phyloP scores from a whole-genome alignment of 2,888 invertebrate genomes.

The Deladenus siricidicola region DNA sequence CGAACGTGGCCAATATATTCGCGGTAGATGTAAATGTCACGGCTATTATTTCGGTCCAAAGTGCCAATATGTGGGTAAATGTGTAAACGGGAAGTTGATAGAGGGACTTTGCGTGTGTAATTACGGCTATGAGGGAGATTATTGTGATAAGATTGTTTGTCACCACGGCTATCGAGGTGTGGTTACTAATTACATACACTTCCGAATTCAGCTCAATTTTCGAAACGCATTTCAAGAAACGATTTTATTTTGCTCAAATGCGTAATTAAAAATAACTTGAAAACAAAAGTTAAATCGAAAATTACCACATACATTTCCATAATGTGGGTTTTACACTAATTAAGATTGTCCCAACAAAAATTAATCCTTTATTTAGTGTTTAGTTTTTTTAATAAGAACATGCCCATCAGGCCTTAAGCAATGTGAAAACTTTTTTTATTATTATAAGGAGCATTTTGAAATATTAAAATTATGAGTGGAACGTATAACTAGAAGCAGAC shows the following conservation, averaged over 20 bases:
- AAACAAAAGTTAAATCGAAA: background rate
- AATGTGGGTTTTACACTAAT: too few relatives aligned
- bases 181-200: conserved; percentile 15
- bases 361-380: too few relatives aligned
- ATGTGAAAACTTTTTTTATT: too few relatives aligned
- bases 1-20: conserved; percentile 43
- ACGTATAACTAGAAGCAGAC: too few relatives aligned
- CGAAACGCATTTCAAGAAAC: background rate
- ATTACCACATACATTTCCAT: too few relatives aligned
- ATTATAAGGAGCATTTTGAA: too few relatives aligned
- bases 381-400: too few relatives aligned
- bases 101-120: conserved; percentile 44
- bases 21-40: conserved; percentile 39
- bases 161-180: conserved; percentile 39
- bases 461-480: too few relatives aligned
- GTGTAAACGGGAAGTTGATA: conserved; percentile 35
- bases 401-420: too few relatives aligned
- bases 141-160: conserved; percentile 44
- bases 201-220: background rate
- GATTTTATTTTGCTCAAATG: background rate
- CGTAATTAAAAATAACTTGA: background rate
- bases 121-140: conserved; percentile 45
- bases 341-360: too few relatives aligned
- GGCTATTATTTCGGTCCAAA: conserved; percentile 45
- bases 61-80: conserved; percentile 46